Conservation (phyloP, 2,888 invertebrate species). For the Lysandra coridon region DNA sequence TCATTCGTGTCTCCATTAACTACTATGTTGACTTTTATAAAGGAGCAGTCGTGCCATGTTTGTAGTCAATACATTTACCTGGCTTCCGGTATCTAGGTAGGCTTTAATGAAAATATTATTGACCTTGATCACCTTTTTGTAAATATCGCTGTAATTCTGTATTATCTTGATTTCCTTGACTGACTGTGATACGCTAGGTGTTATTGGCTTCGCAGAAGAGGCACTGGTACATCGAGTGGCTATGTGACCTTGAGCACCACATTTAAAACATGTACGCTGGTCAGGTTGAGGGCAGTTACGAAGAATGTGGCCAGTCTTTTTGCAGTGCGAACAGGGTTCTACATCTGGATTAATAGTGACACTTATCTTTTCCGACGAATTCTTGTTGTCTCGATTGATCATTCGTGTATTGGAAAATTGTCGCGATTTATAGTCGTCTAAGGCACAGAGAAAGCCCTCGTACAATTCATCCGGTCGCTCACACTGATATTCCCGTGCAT, state of each 20-base stretch:
- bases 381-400: neutral
- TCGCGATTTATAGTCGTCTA: slow-evolving; percentile 42
- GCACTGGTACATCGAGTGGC: too few species aligned
- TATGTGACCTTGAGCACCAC: too few species aligned
- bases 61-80: slow-evolving; percentile 28
- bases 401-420: neutral
- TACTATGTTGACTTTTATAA: slow-evolving; percentile 17
- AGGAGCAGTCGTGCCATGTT: slow-evolving; percentile 12
- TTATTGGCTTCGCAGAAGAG: too few species aligned
- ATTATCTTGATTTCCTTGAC: slow-evolving; percentile 40
- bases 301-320: too few species aligned
- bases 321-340: too few species aligned
- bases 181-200: neutral
- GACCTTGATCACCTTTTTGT: slow-evolving; percentile 36
- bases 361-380: neutral
- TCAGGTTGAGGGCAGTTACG: too few species aligned
- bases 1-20: slow-evolving; percentile 24
- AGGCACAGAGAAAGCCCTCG: slow-evolving; percentile 41
- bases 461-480: slow-evolving; percentile 43
- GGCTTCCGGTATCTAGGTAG: slow-evolving; percentile 40
- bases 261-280: too few species aligned
- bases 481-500: slow-evolving; percentile 43
- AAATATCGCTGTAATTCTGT: slow-evolving; percentile 33
- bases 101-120: slow-evolving; percentile 36
- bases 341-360: neutral